Conservation (phyloP, 64 coral and sea anemone species). For the Porites lutea region DNA sequence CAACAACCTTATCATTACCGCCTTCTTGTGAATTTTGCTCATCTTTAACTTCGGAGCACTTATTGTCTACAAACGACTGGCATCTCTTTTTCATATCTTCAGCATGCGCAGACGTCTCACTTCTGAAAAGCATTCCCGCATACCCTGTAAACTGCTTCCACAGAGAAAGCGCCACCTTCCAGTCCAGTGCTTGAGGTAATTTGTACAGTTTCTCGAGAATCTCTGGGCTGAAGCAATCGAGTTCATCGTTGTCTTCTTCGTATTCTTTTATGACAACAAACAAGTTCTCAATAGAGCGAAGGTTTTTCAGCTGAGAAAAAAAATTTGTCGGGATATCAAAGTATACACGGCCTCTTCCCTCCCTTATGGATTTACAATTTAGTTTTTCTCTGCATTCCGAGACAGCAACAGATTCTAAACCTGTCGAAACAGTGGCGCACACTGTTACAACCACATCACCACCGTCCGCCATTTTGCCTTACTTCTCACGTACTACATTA, state of each 20-base stretch:
- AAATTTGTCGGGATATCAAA: slow-evolving; percentile 77
- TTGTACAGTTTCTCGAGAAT: slow-evolving; percentile 76
- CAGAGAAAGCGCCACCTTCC: slow-evolving; percentile 63
- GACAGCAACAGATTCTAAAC: slow-evolving; percentile 79
- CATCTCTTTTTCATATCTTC: no score
- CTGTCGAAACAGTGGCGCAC: slow-evolving; percentile 89
- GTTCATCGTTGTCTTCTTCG: slow-evolving; percentile 19
- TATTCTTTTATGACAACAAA: slow-evolving; percentile 87
- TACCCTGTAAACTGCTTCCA: slow-evolving; percentile 89
- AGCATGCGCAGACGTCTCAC: neutral
- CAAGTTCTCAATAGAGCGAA: slow-evolving; percentile 90
- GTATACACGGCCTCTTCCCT: slow-evolving; percentile 86
- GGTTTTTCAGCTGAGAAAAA: slow-evolving; percentile 56
- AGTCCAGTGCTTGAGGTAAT: slow-evolving; percentile 66
- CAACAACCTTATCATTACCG: neutral
- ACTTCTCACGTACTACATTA: neutral
- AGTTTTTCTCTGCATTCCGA: slow-evolving; percentile 91
- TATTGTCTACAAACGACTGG: neutral
- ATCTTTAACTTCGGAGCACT: neutral
- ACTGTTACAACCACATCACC: slow-evolving; percentile 25
- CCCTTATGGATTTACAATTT: slow-evolving; percentile 57
- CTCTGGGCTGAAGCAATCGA: slow-evolving; percentile 62
- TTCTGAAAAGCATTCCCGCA: slow-evolving; percentile 40
- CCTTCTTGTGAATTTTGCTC: neutral
- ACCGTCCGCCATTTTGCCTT: slow-evolving; percentile 54